phyloP scores from a whole-genome alignment of 1,140 invertebrate genomes.

The Mya arenaria region DNA sequence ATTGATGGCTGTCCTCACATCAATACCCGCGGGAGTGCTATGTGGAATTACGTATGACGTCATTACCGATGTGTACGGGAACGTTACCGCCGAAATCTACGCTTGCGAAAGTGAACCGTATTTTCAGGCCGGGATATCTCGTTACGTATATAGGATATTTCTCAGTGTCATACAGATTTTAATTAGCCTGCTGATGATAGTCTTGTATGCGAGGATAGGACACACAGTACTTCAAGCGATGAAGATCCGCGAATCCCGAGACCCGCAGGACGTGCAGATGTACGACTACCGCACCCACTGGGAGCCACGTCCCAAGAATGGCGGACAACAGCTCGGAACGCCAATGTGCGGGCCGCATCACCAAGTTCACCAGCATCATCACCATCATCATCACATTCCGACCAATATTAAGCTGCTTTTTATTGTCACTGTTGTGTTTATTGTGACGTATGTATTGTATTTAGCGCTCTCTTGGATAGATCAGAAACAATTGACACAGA shows the following conservation, averaged over 20 bases:
- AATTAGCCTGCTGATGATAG: slow-evolving; percentile 14
- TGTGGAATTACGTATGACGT: slow-evolving; percentile 16
- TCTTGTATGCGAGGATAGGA: slow-evolving; percentile 30
- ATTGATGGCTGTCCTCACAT: slow-evolving; percentile 33
- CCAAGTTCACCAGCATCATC: too few species aligned
- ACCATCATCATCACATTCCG: too few species aligned
- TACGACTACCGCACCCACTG: too few species aligned
- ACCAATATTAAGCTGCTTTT: slow-evolving; percentile 26
- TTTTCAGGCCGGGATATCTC: not conserved
- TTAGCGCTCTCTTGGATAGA: slow-evolving; percentile 13
- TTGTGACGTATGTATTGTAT: slow-evolving; percentile 33
- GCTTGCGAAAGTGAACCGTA: slow-evolving; percentile 20
- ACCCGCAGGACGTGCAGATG: too few species aligned
- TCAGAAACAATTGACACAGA: slow-evolving; percentile 4
- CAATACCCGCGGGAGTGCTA: slow-evolving; percentile 13
- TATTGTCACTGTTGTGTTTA: slow-evolving; percentile 35
- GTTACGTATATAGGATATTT: slow-evolving; percentile 30
- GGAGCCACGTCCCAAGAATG: too few species aligned
- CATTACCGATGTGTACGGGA: too few species aligned
- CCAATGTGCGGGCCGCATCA: too few species aligned
- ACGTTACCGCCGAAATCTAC: not conserved
- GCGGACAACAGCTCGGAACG: too few species aligned
- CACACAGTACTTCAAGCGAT: slow-evolving; percentile 2
- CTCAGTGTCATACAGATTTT: not conserved
- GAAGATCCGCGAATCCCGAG: slow-evolving; percentile 19